Evolutionary conservation across 2,888 invertebrate species (phyloP).

Genomic region (Onthophagus sagittarius): DNA sequence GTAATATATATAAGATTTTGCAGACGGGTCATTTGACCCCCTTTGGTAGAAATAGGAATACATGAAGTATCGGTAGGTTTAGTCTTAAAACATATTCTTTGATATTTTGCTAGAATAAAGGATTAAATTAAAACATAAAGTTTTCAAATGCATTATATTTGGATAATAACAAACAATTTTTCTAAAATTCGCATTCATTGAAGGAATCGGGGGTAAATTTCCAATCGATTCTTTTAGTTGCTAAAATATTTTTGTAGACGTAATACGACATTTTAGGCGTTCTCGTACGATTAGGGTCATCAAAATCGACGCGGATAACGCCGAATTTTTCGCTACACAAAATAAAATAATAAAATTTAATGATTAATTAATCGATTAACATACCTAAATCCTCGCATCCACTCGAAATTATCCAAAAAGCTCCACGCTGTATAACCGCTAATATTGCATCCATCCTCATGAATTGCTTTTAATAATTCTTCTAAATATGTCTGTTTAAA

Average conservation of each 20-base stretch:
- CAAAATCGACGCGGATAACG: slow-evolving; percentile 60
- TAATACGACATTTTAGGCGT: slow-evolving; percentile 58
- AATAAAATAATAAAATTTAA: background rate
- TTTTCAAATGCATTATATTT: too few relatives aligned
- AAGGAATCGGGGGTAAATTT: slow-evolving; percentile 14
- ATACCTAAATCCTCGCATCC: slow-evolving; percentile 67
- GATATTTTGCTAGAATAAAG: too few relatives aligned
- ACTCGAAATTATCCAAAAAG: slow-evolving; percentile 74
- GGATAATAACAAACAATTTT: background rate
- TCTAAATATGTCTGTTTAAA: slow-evolving; percentile 43
- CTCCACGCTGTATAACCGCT: slow-evolving; percentile 71
- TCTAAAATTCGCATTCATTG: background rate
- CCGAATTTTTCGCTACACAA: slow-evolving; percentile 60
- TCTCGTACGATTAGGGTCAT: slow-evolving; percentile 53
- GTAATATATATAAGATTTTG: too few relatives aligned
- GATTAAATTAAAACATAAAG: too few relatives aligned
- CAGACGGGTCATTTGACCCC: too few relatives aligned
- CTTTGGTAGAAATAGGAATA: too few relatives aligned
- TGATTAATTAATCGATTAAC: slow-evolving; percentile 30
- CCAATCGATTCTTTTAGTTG: slow-evolving; percentile 16
- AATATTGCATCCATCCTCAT: slow-evolving; percentile 54
- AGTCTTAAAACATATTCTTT: too few relatives aligned
- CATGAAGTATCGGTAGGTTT: too few relatives aligned
- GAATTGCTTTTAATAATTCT: slow-evolving; percentile 48
- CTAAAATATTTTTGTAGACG: slow-evolving; percentile 32